Percentiles rank a stretch among this genome's conserved stretches.
phyloP scores from a whole-genome alignment of 2,113 vertebrate genomes.

The Psettodes erumei region DNA sequence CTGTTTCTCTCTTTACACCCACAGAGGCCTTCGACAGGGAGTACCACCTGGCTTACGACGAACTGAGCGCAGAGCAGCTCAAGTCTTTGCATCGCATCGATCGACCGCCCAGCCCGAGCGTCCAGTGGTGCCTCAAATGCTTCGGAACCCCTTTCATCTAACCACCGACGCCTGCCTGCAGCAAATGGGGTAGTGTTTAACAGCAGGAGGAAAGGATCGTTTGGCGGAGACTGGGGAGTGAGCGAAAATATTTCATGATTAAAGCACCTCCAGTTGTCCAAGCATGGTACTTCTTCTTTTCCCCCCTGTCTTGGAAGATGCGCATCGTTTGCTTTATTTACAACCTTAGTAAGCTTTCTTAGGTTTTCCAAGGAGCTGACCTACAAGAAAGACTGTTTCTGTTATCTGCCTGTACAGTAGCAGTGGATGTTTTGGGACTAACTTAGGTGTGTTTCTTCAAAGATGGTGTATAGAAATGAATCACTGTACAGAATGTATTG shows the following conservation, averaged over 20 bases:
- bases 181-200: background rate
- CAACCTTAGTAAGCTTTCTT: conserved; percentile 12
- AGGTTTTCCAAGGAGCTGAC: conserved; percentile 30
- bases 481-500: conserved; percentile 56
- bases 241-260: conserved; percentile 23
- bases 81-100: conserved; percentile 89
- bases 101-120: conserved; percentile 84
- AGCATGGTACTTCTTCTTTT: conserved; percentile 72
- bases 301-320: conserved; percentile 35
- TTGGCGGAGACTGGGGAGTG: background rate
- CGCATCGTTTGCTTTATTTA: conserved; percentile 11
- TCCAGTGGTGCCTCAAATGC: conserved; percentile 91
- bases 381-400: conserved; percentile 35
- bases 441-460: conserved; percentile 33
- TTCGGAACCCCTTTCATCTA: conserved; percentile 92
- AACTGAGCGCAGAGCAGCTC: conserved; percentile 86
- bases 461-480: conserved; percentile 55
- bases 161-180: conserved; percentile 29
- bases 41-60: conserved; percentile 88
- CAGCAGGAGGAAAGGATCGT: background rate
- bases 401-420: conserved; percentile 27
- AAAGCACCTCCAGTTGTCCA: conserved; percentile 23
- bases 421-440: conserved; percentile 22
- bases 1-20: background rate
- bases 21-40: conserved; percentile 96